These are phyloP conservation scores for Archivesica marissinica DNA, from an alignment of 1,140 invertebrate genomes.

Conservation along the genomic window DNA sequence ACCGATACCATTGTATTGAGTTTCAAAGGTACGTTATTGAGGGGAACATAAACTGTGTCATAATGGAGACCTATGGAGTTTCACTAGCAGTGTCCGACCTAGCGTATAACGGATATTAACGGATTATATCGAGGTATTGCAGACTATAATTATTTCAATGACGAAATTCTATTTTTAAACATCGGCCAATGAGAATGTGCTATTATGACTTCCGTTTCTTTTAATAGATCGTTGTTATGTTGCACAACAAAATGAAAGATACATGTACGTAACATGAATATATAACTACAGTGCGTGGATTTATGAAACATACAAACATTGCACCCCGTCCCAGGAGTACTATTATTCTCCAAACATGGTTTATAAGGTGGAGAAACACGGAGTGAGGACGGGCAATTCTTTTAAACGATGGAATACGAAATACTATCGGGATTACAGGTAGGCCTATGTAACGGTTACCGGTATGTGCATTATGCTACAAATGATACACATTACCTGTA, in stretches of 20 bases:
- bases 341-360: constrained; percentile 29
- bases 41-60: too few relatives aligned
- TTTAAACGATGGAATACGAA: constrained; percentile 34
- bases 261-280: not conserved
- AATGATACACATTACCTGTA: too few relatives aligned
- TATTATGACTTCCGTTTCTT: constrained; percentile 12
- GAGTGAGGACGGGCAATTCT: constrained; percentile 46
- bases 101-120: too few relatives aligned
- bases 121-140: too few relatives aligned
- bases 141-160: not conserved
- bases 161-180: not conserved
- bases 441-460: too few relatives aligned
- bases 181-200: not conserved
- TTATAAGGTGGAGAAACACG: constrained; percentile 53
- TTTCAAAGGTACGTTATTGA: too few relatives aligned
- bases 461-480: not conserved
- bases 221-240: constrained; percentile 13
- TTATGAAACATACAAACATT: not conserved
- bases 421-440: constrained; percentile 47
- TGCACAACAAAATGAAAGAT: constrained; percentile 60
- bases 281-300: not conserved
- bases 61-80: too few relatives aligned
- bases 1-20: too few relatives aligned
- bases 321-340: not conserved
- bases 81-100: too few relatives aligned